A percentile compares a stretch with the other conserved stretches of the same genome.
Conservation (phyloP, 2,113 vertebrate genomes). For the Cebus imitator region DNA sequence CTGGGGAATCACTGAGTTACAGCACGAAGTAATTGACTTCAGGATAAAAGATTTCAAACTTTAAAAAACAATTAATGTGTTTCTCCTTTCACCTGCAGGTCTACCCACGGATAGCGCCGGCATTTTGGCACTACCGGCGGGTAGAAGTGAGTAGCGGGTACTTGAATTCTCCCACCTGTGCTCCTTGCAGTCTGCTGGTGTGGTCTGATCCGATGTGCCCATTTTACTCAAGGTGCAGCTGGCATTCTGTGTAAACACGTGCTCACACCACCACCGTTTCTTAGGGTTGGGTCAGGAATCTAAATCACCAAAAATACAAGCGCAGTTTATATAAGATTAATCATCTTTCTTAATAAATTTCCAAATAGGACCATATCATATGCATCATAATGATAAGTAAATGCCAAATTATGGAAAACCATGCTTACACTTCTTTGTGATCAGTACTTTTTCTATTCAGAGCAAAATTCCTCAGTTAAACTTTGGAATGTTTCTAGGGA, state of each 20-base stretch:
- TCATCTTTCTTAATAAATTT: constrained; percentile 56
- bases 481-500: constrained; percentile 63
- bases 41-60: constrained; percentile 56
- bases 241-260: constrained; percentile 73
- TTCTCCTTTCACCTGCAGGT: constrained; percentile 85
- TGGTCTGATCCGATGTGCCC: constrained; percentile 64
- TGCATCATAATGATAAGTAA: constrained; percentile 54
- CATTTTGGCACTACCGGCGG: constrained; percentile 89
- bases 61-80: constrained; percentile 81
- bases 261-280: constrained; percentile 68
- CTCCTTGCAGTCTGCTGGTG: constrained; percentile 66
- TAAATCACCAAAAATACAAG: constrained; percentile 60
- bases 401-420: constrained; percentile 50
- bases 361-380: constrained; percentile 69
- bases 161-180: constrained; percentile 80
- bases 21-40: constrained; percentile 53
- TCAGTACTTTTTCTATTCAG: constrained; percentile 67
- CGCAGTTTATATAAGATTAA: constrained; percentile 49
- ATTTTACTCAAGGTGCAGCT: constrained; percentile 67
- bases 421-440: constrained; percentile 63
- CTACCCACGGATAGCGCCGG: constrained; percentile 87
- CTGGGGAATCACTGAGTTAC: constrained; percentile 14
- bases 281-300: constrained; percentile 56
- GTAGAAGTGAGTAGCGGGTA: constrained; percentile 86
- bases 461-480: constrained; percentile 65